Conservation (phyloP, 2,113 vertebrate species). For the Scartelaos histophorus region DNA sequence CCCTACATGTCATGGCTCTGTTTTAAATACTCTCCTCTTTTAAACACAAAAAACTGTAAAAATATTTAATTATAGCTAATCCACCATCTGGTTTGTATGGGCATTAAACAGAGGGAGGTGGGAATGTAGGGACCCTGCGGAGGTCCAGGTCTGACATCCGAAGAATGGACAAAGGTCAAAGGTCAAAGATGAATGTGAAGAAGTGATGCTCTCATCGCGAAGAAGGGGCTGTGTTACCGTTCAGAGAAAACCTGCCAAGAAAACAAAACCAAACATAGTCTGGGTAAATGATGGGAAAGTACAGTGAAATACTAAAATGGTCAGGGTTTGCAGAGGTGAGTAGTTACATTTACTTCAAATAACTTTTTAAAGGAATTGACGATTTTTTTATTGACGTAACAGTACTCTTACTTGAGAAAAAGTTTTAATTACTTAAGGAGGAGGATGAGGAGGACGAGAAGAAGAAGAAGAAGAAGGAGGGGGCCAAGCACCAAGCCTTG, state of each 20-base stretch:
- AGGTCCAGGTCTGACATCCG: background rate
- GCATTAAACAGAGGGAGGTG: slow-evolving; percentile 14
- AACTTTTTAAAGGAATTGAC: too few relatives aligned
- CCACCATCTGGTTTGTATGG: slow-evolving; percentile 71
- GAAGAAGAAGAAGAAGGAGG: too few relatives aligned
- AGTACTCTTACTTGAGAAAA: too few relatives aligned
- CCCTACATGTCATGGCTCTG: slow-evolving; percentile 74
- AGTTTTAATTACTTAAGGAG: too few relatives aligned
- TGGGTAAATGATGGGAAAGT: too few relatives aligned
- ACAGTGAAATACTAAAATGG: too few relatives aligned
- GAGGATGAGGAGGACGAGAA: too few relatives aligned
- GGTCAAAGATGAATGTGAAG: slow-evolving; percentile 33
- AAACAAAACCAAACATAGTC: background rate
- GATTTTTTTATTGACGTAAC: too few relatives aligned
- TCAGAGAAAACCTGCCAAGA: slow-evolving; percentile 85
- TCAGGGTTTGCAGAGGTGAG: too few relatives aligned
- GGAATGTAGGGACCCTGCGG: background rate
- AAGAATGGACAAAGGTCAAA: background rate
- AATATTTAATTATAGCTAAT: slow-evolving; percentile 82
- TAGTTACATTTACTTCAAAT: too few relatives aligned
- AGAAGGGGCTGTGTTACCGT: slow-evolving; percentile 85
- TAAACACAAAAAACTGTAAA: slow-evolving; percentile 81
- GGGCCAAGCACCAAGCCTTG: too few relatives aligned
- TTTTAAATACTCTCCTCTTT: slow-evolving; percentile 81
- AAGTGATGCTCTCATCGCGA: slow-evolving; percentile 77